These are phyloP conservation scores for Ommatoiulus sabulosus DNA, from an alignment of 2,888 invertebrate genomes.

Conservation along the genomic window DNA sequence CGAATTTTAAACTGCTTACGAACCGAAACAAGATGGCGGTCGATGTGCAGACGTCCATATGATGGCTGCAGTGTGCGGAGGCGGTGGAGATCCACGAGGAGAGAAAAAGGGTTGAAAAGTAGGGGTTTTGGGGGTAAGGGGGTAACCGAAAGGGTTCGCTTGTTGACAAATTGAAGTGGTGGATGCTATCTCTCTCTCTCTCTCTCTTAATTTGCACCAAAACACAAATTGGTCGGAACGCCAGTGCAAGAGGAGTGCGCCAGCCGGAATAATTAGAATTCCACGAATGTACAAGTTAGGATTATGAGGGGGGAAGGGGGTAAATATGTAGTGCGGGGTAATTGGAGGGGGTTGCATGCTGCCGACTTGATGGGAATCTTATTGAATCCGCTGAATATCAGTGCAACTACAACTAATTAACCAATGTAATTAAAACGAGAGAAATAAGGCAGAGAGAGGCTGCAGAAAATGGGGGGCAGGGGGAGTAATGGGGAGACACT, in stretches of 20 bases:
- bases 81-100: background rate
- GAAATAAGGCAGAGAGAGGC: conserved; percentile 31
- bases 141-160: conserved; percentile 18
- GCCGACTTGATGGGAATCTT: conserved; percentile 47
- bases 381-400: conserved; percentile 51
- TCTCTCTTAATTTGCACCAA: conserved; percentile 42
- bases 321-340: conserved; percentile 47
- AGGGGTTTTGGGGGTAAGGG: background rate
- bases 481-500: background rate
- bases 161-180: conserved; percentile 43
- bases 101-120: background rate
- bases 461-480: conserved; percentile 29
- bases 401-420: conserved; percentile 52
- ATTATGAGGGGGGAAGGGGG: conserved; percentile 26
- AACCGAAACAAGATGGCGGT: background rate
- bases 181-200: conserved; percentile 13
- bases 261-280: conserved; percentile 43
- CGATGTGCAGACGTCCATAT: background rate
- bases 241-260: conserved; percentile 30
- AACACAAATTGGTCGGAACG: conserved; percentile 39
- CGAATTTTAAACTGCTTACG: too few species aligned
- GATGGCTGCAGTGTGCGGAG: background rate
- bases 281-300: conserved; percentile 43
- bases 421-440: conserved; percentile 52
- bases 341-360: conserved; percentile 36